These are phyloP conservation scores for Varecia variegata DNA, from an alignment of 2,797 vertebrate species.

Conservation along the genomic window DNA sequence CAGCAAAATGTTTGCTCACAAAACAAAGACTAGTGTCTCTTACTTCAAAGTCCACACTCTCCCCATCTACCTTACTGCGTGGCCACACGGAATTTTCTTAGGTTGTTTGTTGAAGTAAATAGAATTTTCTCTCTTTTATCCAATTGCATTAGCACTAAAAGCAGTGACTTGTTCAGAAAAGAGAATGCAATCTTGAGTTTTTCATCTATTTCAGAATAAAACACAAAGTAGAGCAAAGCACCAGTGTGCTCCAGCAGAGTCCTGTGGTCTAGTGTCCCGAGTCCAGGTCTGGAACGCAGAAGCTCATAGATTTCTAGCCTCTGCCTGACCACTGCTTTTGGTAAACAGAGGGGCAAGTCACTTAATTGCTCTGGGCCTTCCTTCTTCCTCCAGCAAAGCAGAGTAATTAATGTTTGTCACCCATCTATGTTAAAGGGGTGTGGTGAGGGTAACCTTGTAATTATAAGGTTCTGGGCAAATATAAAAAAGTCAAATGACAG, in stretches of 20 bases:
- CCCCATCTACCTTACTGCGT: neutral
- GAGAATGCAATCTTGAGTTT: neutral
- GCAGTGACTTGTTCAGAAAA: neutral
- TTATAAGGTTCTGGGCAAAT: conserved; percentile 46
- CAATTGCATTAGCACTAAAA: conserved; percentile 13
- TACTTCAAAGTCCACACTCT: neutral
- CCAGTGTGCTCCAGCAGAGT: neutral
- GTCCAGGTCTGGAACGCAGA: neutral
- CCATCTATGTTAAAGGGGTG: neutral
- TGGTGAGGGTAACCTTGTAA: conserved; percentile 29
- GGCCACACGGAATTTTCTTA: neutral
- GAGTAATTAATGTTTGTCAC: conserved; percentile 12
- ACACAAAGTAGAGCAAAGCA: neutral
- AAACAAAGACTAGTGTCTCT: neutral
- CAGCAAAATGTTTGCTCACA: neutral
- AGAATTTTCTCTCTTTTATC: neutral
- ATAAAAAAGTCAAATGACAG: neutral
- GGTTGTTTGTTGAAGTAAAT: conserved; percentile 43
- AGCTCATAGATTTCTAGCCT: neutral
- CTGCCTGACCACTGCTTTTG: neutral
- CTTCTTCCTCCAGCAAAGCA: neutral
- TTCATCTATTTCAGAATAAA: conserved; percentile 26
- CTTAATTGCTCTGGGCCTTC: neutral
- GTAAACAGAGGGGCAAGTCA: neutral
- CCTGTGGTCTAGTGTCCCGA: neutral